phyloP scores from a whole-genome alignment of 1,140 invertebrate genomes.

The Acyrthosiphon pisum region DNA sequence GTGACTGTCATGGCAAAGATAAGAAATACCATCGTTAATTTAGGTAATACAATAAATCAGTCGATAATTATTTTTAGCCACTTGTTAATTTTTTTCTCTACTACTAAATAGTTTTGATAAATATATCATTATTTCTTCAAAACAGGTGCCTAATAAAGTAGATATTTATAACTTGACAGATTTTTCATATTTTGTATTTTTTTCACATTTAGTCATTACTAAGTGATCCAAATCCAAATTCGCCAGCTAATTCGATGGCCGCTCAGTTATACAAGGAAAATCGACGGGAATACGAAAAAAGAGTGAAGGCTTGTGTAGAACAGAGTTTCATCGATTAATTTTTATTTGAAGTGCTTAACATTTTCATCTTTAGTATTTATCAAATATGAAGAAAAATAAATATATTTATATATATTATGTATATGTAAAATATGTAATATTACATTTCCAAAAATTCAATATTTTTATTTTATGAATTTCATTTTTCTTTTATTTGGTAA shows the following conservation, averaged over 20 bases:
- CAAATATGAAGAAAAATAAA: constrained; percentile 37
- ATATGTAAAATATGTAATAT: constrained; percentile 39
- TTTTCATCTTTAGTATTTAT: constrained; percentile 48
- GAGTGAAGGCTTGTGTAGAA: constrained; percentile 95
- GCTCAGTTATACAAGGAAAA: constrained; percentile 96
- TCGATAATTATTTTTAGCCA: background rate
- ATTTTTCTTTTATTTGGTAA: constrained; percentile 44
- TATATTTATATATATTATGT: constrained; percentile 29
- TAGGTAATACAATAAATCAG: background rate
- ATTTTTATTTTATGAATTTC: constrained; percentile 37
- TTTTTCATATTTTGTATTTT: background rate
- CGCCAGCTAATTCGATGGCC: constrained; percentile 94
- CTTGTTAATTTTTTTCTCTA: background rate
- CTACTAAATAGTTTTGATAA: background rate
- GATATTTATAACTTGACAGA: background rate
- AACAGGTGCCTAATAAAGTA: background rate
- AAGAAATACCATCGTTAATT: background rate
- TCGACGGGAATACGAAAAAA: constrained; percentile 93
- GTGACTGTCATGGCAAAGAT: too few species aligned
- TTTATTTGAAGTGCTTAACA: background rate
- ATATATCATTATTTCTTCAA: background rate
- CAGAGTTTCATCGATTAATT: constrained; percentile 91
- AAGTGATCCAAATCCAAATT: constrained; percentile 96
- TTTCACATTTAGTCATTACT: constrained; percentile 77
- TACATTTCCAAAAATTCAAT: constrained; percentile 46